phyloP scores from a whole-genome alignment of 2,113 vertebrate genomes.

The Pseudonaja textilis region DNA sequence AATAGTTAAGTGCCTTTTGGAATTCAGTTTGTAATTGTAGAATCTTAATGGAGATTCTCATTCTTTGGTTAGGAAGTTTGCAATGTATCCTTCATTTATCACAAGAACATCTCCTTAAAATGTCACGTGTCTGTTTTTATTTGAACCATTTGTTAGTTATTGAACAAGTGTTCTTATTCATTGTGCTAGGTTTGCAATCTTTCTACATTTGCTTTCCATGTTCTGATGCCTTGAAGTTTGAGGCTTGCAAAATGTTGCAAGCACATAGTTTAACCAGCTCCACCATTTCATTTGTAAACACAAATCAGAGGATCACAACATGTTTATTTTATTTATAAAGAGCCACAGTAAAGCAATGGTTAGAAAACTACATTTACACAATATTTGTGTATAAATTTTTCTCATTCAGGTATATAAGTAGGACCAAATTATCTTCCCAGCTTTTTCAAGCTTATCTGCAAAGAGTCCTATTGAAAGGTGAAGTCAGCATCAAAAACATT shows the following conservation, averaged over 20 bases:
- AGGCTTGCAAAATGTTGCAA: neutral
- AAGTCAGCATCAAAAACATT: neutral
- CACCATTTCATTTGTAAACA: neutral
- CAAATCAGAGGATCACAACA: neutral
- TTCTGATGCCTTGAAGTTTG: neutral
- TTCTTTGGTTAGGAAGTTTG: neutral
- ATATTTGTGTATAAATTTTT: neutral
- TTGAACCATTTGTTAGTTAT: slow-evolving; percentile 6
- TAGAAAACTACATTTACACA: neutral
- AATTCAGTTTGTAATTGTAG: slow-evolving; percentile 11
- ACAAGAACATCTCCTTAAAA: neutral
- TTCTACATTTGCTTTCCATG: neutral
- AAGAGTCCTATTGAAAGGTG: neutral
- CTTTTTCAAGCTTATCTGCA: neutral
- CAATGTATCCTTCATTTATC: slow-evolving; percentile 11
- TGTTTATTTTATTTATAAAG: neutral
- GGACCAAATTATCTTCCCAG: neutral
- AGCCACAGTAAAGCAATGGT: no score
- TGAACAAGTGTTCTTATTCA: neutral
- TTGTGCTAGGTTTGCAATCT: neutral
- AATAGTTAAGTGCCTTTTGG: neutral
- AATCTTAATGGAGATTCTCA: neutral
- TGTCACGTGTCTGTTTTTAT: neutral
- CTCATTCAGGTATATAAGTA: neutral
- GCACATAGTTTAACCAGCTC: neutral